phyloP scores from a whole-genome alignment of 2,888 invertebrate genomes.

The Parnassius glacialis region DNA sequence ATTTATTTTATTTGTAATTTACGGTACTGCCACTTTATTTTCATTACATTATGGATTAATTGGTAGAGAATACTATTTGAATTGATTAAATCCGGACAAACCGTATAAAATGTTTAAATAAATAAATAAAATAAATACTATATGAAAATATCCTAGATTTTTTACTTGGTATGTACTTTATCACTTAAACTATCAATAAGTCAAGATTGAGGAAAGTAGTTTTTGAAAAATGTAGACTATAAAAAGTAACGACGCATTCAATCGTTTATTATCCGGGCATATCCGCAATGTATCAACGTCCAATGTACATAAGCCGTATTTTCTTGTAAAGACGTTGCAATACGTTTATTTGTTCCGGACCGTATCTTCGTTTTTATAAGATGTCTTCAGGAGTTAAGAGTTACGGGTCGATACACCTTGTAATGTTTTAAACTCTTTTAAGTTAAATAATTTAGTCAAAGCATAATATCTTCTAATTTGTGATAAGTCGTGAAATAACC shows the following conservation, averaged over 20 bases:
- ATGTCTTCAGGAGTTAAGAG: constrained; percentile 49
- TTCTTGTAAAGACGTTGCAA: constrained; percentile 57
- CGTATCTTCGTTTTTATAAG: constrained; percentile 66
- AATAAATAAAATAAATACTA: too few relatives aligned
- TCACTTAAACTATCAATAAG: constrained; percentile 14
- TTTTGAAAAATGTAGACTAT: constrained; percentile 26
- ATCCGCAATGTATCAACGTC: constrained; percentile 47
- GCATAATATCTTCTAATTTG: too few relatives aligned
- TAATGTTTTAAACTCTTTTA: constrained; percentile 47
- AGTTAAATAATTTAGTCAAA: too few relatives aligned
- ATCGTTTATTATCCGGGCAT: constrained; percentile 37
- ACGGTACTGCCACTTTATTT: too few relatives aligned
- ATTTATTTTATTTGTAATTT: too few relatives aligned
- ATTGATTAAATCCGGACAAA: too few relatives aligned
- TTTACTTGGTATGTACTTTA: background rate
- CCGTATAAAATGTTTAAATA: too few relatives aligned
- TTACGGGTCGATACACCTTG: constrained; percentile 54
- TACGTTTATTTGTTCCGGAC: constrained; percentile 67
- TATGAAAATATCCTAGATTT: too few relatives aligned
- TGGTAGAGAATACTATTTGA: too few relatives aligned
- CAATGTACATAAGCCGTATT: constrained; percentile 52
- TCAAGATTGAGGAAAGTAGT: constrained; percentile 19
- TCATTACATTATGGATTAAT: too few relatives aligned
- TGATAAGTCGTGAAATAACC: too few relatives aligned
- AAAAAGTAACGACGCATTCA: constrained; percentile 27